Evolutionary conservation across 2,888 invertebrate species (phyloP).

Genomic region (Drosophila leonis): DNA sequence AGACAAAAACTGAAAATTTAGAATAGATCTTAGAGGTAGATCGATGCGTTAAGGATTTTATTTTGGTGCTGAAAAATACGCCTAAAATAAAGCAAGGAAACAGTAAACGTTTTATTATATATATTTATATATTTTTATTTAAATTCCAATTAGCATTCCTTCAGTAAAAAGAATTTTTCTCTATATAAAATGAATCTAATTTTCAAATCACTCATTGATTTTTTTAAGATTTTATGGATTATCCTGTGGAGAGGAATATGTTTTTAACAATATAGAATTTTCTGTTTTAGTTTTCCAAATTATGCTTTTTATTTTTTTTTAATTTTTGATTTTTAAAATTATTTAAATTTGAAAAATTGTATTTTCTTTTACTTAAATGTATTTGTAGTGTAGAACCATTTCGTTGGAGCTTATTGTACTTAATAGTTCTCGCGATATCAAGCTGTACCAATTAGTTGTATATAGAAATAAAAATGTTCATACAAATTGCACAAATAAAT

Average conservation of each 20-base stretch:
- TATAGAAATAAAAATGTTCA: constrained; percentile 6
- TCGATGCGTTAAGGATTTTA: background rate
- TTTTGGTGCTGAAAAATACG: background rate
- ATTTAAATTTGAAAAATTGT: too few relatives aligned
- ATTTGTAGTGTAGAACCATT: background rate
- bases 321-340: too few relatives aligned
- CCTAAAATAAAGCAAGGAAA: background rate
- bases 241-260: background rate
- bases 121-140: background rate
- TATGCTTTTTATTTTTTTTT: background rate
- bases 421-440: constrained; percentile 18
- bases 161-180: background rate
- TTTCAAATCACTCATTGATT: background rate
- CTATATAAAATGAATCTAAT: background rate
- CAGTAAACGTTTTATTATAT: background rate
- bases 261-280: background rate
- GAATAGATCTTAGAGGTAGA: constrained; percentile 31
- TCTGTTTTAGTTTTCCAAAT: background rate
- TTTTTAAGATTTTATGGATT: too few relatives aligned
- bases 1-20: constrained; percentile 43
- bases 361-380: background rate
- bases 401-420: constrained; percentile 31
- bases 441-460: background rate
- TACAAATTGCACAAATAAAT: constrained; percentile 6
- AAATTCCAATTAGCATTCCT: background rate